Evolutionary conservation across 2,888 invertebrate genomes (phyloP), one percentile per base, ranked within the genome.

Genomic region (Bugulina stolonifera): DNA sequence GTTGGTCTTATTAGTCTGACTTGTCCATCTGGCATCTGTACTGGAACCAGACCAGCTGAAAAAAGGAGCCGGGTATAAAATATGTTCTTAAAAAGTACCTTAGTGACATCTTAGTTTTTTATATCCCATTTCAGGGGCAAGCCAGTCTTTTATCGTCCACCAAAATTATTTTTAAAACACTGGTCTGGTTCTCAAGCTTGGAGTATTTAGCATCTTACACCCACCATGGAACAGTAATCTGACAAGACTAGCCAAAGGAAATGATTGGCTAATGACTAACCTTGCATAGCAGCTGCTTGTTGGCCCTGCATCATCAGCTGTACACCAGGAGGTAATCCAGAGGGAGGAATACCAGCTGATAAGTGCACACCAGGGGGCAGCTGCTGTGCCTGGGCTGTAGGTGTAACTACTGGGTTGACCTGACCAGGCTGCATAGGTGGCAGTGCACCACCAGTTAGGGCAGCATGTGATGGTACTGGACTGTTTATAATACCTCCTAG

Each of bases 21-120:
- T 32, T 64, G 64, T 29, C 64, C 64, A 32, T 64, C 64, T 1
- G 64, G 10, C 64, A 64, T 64, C 64, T 64, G 64, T 14, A 64
- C 32, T 14, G 64, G 64, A n/a, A 64, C 27, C 64, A 64, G 32
- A 10, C 64, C 64, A 32, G 64, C 64, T 64, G 14, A 10, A 55
- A 55, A 3, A 55, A 5, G 18, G 18, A 43, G 43, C 43, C n/a
- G n/a, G n/a, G n/a, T n/a, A n/a, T n/a, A n/a, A n/a, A n/a, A n/a
- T n/a, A n/a, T n/a, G n/a, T n/a, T n/a, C n/a, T n/a, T n/a, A n/a
- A n/a, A n/a, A n/a, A n/a, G n/a, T n/a, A n/a, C n/a, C n/a, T n/a
- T n/a, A n/a, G n/a, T n/a, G n/a, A n/a, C n/a, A n/a, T n/a, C n/a
- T n/a, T n/a, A n/a, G n/a, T n/a, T n/a, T n/a, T n/a, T n/a, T n/a